Conservation (phyloP, 2,888 invertebrate species). For the Chydorus sphaericus region DNA sequence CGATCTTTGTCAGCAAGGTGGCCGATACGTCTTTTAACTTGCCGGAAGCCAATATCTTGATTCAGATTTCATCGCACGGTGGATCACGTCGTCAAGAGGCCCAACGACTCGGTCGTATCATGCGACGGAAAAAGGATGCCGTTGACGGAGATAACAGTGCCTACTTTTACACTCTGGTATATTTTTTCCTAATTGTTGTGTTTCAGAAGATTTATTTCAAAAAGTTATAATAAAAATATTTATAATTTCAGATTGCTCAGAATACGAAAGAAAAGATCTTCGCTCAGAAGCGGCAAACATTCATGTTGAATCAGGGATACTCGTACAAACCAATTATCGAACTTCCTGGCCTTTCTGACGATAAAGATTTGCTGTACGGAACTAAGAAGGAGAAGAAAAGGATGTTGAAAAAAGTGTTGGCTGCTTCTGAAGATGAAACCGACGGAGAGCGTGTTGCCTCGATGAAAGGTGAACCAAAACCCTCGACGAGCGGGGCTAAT, state of each 20-base stretch:
- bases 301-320: conserved; percentile 98
- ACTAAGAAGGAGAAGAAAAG: conserved; percentile 83
- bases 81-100: conserved; percentile 97
- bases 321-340: conserved; percentile 96
- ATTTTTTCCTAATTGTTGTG: too few relatives aligned
- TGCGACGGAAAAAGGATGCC: conserved; percentile 90
- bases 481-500: conserved; percentile 89
- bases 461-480: conserved; percentile 47
- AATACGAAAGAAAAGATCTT: conserved; percentile 99
- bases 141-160: conserved; percentile 96
- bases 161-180: conserved; percentile 94
- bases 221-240: too few relatives aligned
- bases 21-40: conserved; percentile 99
- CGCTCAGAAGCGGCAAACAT: conserved; percentile 89
- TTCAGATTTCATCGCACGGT: conserved; percentile 98
- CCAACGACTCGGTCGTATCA: conserved; percentile 87
- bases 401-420: conserved; percentile 78
- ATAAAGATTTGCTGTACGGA: conserved; percentile 73
- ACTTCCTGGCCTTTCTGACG: conserved; percentile 84
- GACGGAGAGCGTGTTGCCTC: conserved; percentile 83
- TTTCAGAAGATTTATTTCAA: too few relatives aligned
- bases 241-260: too few relatives aligned
- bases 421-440: conserved; percentile 88
- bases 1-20: conserved; percentile 98
- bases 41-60: conserved; percentile 96